Percentiles rank a stretch among this genome's conserved stretches.
Conservation (phyloP, 2,797 vertebrate genomes). For the Holocentrus rufus region DNA sequence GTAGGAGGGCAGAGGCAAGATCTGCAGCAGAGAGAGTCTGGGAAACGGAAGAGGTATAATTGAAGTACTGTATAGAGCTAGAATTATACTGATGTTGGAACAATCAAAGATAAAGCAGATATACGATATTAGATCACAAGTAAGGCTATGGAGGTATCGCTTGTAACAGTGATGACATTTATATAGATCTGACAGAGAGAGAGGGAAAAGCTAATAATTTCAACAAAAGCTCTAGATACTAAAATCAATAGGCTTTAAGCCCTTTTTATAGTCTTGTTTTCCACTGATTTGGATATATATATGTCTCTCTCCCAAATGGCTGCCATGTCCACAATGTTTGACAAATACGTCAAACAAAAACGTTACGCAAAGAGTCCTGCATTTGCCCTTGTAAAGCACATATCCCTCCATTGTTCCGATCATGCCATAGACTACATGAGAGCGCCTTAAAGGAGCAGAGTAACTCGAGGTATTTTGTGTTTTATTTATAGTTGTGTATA, state of each 20-base stretch:
- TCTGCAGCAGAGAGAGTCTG: slow-evolving; percentile 57
- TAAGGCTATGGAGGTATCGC: slow-evolving; percentile 2
- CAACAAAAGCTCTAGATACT: slow-evolving; percentile 23
- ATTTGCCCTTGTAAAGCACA: slow-evolving; percentile 14
- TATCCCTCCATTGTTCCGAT: slow-evolving; percentile 21
- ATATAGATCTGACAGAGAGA: slow-evolving; percentile 26
- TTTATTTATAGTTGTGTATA: slow-evolving; percentile 51
- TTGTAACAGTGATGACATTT: slow-evolving; percentile 30
- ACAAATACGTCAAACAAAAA: slow-evolving; percentile 8
- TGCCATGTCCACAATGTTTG: slow-evolving; percentile 12
- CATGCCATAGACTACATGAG: slow-evolving; percentile 5
- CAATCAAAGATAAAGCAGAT: slow-evolving; percentile 24
- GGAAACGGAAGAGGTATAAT: slow-evolving; percentile 63
- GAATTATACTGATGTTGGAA: slow-evolving; percentile 27
- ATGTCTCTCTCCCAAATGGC: slow-evolving; percentile 22
- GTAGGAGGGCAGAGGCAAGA: slow-evolving; percentile 57
- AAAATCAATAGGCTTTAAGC: slow-evolving; percentile 7
- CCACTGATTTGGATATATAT: slow-evolving; percentile 17
- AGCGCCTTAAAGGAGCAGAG: slow-evolving; percentile 22
- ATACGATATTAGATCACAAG: slow-evolving; percentile 38
- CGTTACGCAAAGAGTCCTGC: slow-evolving; percentile 4
- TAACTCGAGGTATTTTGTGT: slow-evolving; percentile 16
- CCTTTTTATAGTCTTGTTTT: slow-evolving; percentile 12
- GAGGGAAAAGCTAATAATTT: slow-evolving; percentile 37
- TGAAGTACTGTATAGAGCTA: slow-evolving; percentile 49